phyloP scores from a whole-genome alignment of 1,140 invertebrate species.

The Riptortus pedestris region DNA sequence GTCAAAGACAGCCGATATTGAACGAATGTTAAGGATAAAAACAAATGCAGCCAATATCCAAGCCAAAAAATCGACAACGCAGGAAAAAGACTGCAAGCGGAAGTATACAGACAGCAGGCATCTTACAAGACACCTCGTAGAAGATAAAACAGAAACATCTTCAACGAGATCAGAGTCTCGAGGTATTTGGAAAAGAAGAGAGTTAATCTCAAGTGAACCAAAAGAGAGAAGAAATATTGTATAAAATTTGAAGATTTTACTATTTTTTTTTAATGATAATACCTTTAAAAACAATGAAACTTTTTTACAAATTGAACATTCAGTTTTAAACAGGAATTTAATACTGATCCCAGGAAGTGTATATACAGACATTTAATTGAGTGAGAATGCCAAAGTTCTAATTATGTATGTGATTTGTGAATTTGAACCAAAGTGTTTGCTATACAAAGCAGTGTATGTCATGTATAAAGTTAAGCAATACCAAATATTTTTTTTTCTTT shows the following conservation, averaged over 20 bases:
- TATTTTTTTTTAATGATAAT: too few relatives aligned
- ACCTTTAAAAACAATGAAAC: too few relatives aligned
- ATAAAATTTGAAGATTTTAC: not conserved
- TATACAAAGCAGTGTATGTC: not conserved
- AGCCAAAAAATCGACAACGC: slow-evolving; percentile 36
- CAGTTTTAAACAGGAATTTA: not conserved
- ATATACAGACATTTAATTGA: not conserved
- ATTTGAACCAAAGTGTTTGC: not conserved
- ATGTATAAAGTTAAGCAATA: not conserved
- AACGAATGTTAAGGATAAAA: slow-evolving; percentile 44
- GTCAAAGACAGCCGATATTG: slow-evolving; percentile 56
- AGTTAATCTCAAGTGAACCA: slow-evolving; percentile 66
- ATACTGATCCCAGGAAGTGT: not conserved
- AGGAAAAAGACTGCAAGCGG: slow-evolving; percentile 49
- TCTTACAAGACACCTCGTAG: slow-evolving; percentile 48
- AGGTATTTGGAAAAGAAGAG: slow-evolving; percentile 61
- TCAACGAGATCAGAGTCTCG: slow-evolving; percentile 15
- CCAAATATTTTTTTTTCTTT: slow-evolving; percentile 4
- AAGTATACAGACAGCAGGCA: slow-evolving; percentile 51
- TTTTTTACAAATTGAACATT: too few relatives aligned
- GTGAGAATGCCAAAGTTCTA: not conserved
- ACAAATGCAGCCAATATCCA: slow-evolving; percentile 8
- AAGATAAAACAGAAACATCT: slow-evolving; percentile 30
- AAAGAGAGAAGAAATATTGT: slow-evolving; percentile 32
- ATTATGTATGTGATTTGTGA: not conserved